Conservation (phyloP, 2,888 invertebrate genomes). For the Hydroisotoma schaefferi region DNA sequence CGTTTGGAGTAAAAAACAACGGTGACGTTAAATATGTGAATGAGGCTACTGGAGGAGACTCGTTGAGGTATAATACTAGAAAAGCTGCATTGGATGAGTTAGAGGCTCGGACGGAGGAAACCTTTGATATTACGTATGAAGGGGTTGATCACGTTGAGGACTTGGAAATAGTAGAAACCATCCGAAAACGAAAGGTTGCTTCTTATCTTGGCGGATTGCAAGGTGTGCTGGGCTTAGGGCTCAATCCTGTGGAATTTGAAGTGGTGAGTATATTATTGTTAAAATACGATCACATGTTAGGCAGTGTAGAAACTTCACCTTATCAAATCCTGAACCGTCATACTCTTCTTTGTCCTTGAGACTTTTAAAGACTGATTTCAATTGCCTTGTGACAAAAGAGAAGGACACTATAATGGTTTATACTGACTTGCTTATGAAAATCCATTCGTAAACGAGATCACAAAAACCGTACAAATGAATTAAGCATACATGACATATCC, state of each 20-base stretch:
- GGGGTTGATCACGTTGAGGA: conserved; percentile 16
- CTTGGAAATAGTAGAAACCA: conserved; percentile 8
- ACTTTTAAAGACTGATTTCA: conserved; percentile 18
- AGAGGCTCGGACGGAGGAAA: neutral
- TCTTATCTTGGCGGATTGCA: conserved; percentile 4
- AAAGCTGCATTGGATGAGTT: neutral
- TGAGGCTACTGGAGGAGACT: neutral
- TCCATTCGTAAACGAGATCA: conserved; percentile 30
- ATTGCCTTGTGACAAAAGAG: conserved; percentile 19
- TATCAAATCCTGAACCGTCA: neutral
- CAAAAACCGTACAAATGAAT: conserved; percentile 18
- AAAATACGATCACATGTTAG: too few species aligned
- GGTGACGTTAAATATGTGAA: neutral
- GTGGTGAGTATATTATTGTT: conserved; percentile 21
- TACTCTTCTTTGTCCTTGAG: conserved; percentile 1
- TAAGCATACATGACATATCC: too few species aligned
- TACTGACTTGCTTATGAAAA: conserved; percentile 32
- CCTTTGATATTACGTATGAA: neutral
- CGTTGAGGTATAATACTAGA: too few species aligned
- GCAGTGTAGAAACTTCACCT: too few species aligned
- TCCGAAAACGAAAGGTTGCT: conserved; percentile 23
- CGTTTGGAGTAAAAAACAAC: neutral
- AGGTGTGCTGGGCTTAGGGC: conserved; percentile 17
- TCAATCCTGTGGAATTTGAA: conserved; percentile 32
- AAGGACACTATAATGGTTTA: conserved; percentile 18